Evolutionary conservation across 1,140 invertebrate genomes (phyloP).

Genomic region (Drosophila tristis): DNA sequence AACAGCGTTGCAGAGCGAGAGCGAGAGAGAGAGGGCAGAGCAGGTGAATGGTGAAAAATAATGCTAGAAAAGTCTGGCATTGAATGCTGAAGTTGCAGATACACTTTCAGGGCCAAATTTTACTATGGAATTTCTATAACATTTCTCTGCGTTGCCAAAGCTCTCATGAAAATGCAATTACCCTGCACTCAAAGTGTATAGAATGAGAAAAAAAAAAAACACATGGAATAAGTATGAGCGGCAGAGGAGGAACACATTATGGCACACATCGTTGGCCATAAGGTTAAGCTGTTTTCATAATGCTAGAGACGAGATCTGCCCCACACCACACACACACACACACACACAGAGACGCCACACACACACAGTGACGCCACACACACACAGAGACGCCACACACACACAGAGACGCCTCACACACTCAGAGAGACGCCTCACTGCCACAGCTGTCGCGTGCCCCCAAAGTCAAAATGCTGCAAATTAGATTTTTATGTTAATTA

Average conservation of each 20-base stretch:
- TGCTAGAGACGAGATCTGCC: constrained; percentile 2
- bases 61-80: no score
- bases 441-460: constrained; percentile 34
- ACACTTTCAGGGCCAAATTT: no score
- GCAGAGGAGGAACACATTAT: constrained; percentile 46
- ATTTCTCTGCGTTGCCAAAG: no score
- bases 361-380: constrained; percentile 19
- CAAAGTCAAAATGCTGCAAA: constrained; percentile 71
- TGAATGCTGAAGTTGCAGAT: no score
- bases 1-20: constrained; percentile 14
- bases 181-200: no score
- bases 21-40: constrained; percentile 1
- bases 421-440: neutral
- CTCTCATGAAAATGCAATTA: no score
- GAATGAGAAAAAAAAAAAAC: neutral
- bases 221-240: neutral
- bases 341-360: constrained; percentile 7
- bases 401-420: constrained; percentile 12
- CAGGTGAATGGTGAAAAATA: neutral
- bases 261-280: constrained; percentile 79
- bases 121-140: no score
- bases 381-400: constrained; percentile 1
- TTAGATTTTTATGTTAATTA: constrained; percentile 83
- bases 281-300: constrained; percentile 81
- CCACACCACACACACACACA: no score